Evolutionary conservation across 2,113 vertebrate genomes (phyloP).

Genomic region (Ondatra zibethicus): DNA sequence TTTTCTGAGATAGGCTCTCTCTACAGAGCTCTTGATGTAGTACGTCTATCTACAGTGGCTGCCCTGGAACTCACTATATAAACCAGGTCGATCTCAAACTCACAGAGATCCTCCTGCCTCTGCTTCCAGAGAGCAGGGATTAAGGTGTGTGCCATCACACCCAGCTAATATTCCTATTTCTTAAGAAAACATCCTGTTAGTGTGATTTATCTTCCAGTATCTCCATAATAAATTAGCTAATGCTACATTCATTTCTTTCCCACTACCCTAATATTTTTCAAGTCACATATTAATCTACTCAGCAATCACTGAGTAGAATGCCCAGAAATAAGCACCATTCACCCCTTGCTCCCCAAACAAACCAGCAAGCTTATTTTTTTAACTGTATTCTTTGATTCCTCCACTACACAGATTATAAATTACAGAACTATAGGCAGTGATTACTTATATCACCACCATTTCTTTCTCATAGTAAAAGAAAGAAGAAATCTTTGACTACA

Average conservation of each 20-base stretch:
- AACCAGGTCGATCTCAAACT: background rate
- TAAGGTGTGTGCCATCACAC: background rate
- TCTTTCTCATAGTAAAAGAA: background rate
- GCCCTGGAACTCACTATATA: background rate
- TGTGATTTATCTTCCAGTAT: background rate
- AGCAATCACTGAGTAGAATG: background rate
- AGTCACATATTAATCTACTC: background rate
- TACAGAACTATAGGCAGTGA: background rate
- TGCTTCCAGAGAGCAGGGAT: background rate
- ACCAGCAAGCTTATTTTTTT: background rate
- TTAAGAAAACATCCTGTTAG: background rate
- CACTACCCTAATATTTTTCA: background rate
- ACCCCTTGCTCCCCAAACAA: background rate
- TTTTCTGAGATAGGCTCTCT: background rate
- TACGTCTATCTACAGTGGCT: background rate
- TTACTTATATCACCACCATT: background rate
- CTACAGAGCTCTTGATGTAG: background rate
- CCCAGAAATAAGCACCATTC: background rate
- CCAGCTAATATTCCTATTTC: background rate
- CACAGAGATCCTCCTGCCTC: background rate
- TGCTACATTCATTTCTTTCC: background rate
- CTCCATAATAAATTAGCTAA: background rate
- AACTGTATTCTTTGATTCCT: background rate
- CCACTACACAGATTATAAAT: conserved; percentile 9
- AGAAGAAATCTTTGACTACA: background rate